A percentile compares a stretch with the other conserved stretches of the same genome.
These are phyloP conservation scores for Leucosticte australis DNA, from an alignment of 2,113 vertebrate genomes.

Conservation along the genomic window DNA sequence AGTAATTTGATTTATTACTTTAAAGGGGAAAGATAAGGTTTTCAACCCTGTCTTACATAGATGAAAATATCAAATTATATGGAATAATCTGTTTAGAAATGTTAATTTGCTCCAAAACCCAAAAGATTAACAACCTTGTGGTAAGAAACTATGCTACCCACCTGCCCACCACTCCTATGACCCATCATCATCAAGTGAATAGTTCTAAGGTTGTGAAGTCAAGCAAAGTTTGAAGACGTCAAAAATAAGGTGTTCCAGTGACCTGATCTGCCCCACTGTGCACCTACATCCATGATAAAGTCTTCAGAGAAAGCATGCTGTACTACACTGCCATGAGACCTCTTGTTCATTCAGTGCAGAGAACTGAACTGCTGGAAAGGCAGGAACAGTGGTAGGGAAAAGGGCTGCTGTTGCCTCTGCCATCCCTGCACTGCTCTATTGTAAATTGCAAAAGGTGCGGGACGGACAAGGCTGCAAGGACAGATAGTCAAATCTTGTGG, in stretches of 20 bases:
- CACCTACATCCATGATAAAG: neutral
- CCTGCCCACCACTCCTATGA: neutral
- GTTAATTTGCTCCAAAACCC: neutral
- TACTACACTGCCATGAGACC: rapidly evolving
- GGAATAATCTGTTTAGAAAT: neutral
- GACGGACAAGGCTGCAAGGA: neutral
- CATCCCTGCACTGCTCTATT: neutral
- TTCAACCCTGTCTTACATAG: neutral
- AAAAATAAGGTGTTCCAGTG: neutral
- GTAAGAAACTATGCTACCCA: rapidly evolving
- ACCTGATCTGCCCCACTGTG: neutral
- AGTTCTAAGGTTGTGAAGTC: neutral
- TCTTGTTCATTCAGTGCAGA: neutral
- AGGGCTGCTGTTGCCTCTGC: neutral
- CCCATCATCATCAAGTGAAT: neutral
- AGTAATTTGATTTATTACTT: neutral
- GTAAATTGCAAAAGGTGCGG: neutral
- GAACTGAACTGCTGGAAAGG: neutral
- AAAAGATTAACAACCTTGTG: neutral
- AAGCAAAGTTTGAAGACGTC: neutral
- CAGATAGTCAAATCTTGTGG: neutral
- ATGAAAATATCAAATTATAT: neutral
- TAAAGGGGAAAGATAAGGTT: neutral
- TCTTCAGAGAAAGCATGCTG: neutral
- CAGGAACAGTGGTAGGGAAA: neutral